Evolutionary conservation across 2,888 invertebrate species (phyloP).

Genomic region (Xanthia icteritia): DNA sequence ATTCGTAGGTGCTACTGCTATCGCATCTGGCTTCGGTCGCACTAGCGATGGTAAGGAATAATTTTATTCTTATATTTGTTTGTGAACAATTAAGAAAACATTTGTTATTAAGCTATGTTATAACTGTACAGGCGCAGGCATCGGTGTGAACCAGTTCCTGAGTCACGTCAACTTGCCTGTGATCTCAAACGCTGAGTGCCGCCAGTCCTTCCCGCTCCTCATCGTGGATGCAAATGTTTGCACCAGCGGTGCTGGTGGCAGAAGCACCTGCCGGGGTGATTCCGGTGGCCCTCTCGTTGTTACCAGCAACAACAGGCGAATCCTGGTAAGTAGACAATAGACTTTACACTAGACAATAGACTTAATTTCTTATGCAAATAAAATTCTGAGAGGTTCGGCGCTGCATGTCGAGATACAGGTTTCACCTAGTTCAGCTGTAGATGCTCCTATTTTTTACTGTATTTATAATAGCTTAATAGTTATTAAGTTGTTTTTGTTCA

Average conservation of each 20-base stretch:
- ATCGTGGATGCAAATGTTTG: slow-evolving; percentile 71
- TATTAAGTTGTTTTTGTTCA: too few species aligned
- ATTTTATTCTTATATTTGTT: background rate
- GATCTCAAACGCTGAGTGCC: slow-evolving; percentile 17
- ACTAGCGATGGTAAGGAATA: slow-evolving; percentile 62
- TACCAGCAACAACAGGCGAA: slow-evolving; percentile 60
- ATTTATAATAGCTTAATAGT: too few species aligned
- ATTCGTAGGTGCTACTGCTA: slow-evolving; percentile 67
- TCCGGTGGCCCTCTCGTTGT: slow-evolving; percentile 81
- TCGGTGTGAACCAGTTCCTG: background rate
- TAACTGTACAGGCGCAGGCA: background rate
- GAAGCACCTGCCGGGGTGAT: slow-evolving; percentile 76
- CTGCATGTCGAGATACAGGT: too few species aligned
- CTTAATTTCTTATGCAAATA: too few species aligned
- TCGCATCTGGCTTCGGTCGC: slow-evolving; percentile 75
- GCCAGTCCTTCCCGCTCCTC: background rate
- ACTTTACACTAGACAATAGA: too few species aligned
- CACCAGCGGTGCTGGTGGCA: slow-evolving; percentile 68
- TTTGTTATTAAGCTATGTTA: background rate
- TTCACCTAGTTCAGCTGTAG: too few species aligned
- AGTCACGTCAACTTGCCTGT: slow-evolving; percentile 18
- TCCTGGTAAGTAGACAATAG: slow-evolving; percentile 68
- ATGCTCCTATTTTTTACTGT: too few species aligned
- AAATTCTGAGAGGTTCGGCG: too few species aligned
- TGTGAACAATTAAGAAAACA: background rate